A percentile compares a stretch with the other conserved stretches of the same genome.
These are phyloP conservation scores for Coptodon rendalli DNA, from an alignment of 2,113 vertebrate genomes.

Conservation along the genomic window DNA sequence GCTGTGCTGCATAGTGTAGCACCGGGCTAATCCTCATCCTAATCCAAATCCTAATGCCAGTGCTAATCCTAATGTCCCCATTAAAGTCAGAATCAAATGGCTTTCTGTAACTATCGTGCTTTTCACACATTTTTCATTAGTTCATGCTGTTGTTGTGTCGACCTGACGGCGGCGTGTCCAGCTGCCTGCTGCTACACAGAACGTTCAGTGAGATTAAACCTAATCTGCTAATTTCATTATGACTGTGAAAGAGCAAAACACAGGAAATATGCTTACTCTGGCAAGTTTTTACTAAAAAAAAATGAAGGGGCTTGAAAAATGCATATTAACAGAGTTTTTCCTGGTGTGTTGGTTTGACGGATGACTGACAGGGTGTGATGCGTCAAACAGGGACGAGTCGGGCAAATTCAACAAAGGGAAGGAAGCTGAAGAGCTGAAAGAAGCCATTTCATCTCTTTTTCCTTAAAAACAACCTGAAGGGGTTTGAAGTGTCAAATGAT, in stretches of 20 bases:
- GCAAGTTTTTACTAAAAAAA: background rate
- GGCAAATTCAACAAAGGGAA: background rate
- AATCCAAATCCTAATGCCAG: slow-evolving; percentile 10
- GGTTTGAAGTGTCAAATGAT: background rate
- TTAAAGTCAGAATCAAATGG: background rate
- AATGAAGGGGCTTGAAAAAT: background rate
- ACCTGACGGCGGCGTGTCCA: background rate
- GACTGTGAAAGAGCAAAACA: background rate
- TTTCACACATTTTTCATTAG: background rate
- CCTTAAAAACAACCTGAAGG: background rate
- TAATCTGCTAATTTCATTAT: background rate
- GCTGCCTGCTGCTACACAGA: background rate
- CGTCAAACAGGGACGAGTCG: background rate
- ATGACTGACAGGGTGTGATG: background rate
- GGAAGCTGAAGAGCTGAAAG: background rate
- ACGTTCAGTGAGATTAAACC: background rate
- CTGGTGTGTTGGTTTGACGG: background rate
- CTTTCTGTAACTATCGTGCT: background rate
- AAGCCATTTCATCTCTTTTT: background rate
- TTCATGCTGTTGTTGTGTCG: background rate
- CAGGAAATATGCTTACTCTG: background rate
- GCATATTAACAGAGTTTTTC: background rate
- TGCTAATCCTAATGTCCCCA: slow-evolving; percentile 1
- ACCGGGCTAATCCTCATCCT: background rate
- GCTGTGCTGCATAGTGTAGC: background rate